phyloP scores from a whole-genome alignment of 2,113 vertebrate species.

The Passer domesticus region DNA sequence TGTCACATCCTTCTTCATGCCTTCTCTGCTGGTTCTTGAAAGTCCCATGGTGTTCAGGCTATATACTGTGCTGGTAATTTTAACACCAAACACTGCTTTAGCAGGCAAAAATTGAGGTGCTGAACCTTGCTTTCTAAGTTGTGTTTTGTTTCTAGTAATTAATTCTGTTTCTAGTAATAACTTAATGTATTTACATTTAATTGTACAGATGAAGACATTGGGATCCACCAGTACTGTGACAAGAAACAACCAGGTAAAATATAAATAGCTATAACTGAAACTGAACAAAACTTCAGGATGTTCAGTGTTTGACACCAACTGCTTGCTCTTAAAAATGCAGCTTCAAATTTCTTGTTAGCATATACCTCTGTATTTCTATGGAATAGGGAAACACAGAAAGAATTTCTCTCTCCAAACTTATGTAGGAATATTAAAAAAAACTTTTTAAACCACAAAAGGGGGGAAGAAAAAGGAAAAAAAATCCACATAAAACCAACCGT shows the following conservation, averaged over 20 bases:
- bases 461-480: not conserved
- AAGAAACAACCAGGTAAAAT: constrained; percentile 90
- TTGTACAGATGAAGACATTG: constrained; percentile 89
- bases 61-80: not conserved
- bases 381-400: not conserved
- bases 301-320: not conserved
- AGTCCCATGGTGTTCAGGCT: not conserved
- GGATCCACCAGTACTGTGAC: constrained; percentile 89
- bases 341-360: not conserved
- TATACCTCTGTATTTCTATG: not conserved
- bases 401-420: not conserved
- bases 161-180: not conserved
- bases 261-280: not conserved
- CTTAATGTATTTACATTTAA: constrained; percentile 45
- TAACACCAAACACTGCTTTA: not conserved
- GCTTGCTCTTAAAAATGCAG: not conserved
- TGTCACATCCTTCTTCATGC: not conserved
- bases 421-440: accelerated
- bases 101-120: not conserved
- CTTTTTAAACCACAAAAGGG: not conserved
- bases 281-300: not conserved
- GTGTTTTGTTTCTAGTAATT: not conserved
- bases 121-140: not conserved
- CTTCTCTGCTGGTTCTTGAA: not conserved
- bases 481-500: not conserved